These are phyloP conservation scores for Ceratoteleas bidentatus DNA, from an alignment of 1,140 invertebrate genomes.

Conservation along the genomic window DNA sequence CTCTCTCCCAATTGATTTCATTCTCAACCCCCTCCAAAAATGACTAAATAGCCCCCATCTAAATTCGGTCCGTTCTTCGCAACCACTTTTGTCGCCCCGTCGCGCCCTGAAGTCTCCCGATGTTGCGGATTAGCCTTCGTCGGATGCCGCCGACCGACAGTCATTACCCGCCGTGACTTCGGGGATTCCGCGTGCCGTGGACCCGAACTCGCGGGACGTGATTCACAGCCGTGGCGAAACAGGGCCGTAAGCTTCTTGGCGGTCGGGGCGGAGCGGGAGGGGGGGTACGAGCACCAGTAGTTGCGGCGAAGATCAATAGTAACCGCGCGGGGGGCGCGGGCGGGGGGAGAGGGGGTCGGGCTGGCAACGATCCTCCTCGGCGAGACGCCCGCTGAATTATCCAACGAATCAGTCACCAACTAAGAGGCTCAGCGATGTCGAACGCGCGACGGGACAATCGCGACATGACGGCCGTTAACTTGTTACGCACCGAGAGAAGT, in stretches of 20 bases:
- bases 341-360: too few species aligned
- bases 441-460: conserved; percentile 22
- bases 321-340: conserved; percentile 21
- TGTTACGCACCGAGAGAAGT: too few species aligned
- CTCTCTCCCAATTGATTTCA: too few species aligned
- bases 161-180: not conserved
- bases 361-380: conserved; percentile 25
- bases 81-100: too few species aligned
- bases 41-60: too few species aligned
- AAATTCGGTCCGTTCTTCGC: too few species aligned
- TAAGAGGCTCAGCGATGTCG: conserved; percentile 37
- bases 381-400: conserved; percentile 39
- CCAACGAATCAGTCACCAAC: conserved; percentile 31
- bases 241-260: conserved; percentile 44
- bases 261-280: too few species aligned
- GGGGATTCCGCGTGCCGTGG: not conserved
- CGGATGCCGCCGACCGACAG: too few species aligned
- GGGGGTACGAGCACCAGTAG: conserved; percentile 42
- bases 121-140: too few species aligned
- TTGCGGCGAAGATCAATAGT: conserved; percentile 56
- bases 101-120: too few species aligned
- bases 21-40: too few species aligned
- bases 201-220: not conserved
- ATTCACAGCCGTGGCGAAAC: conserved; percentile 30
- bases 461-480: conserved; percentile 19